A percentile compares a stretch with the other conserved stretches of the same genome.
phyloP scores from a whole-genome alignment of 2,888 invertebrate species.

The Zygogramma bicolorata region DNA sequence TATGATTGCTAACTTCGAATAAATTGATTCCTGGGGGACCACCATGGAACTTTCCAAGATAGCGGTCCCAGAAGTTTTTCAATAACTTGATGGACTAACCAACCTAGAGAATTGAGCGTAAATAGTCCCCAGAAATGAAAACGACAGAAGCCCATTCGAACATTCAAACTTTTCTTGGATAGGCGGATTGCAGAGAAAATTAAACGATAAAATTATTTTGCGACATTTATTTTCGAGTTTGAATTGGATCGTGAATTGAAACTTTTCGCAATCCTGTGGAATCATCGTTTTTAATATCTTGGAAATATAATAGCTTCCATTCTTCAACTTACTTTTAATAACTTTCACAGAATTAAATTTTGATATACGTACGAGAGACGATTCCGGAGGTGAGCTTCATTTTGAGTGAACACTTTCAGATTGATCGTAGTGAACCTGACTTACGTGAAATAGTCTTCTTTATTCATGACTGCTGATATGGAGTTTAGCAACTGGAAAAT shows the following conservation, averaged over 20 bases:
- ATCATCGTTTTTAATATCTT: conserved; percentile 1
- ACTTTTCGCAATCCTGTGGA: background rate
- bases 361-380: too few species aligned
- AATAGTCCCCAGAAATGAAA: conserved; percentile 12
- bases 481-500: too few species aligned
- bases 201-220: conserved; percentile 14
- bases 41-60: conserved; percentile 5
- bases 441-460: too few species aligned
- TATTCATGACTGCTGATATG: too few species aligned
- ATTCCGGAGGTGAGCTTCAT: too few species aligned
- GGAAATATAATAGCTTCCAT: background rate
- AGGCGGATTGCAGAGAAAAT: background rate
- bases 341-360: background rate
- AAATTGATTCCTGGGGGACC: background rate
- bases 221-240: conserved; percentile 12
- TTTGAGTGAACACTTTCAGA: too few species aligned
- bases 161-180: conserved; percentile 14
- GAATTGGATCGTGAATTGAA: conserved; percentile 1
- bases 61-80: conserved; percentile 32
- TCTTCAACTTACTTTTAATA: background rate
- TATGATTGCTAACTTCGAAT: background rate
- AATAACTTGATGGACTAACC: conserved; percentile 36
- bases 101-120: conserved; percentile 14
- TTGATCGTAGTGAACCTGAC: too few species aligned
- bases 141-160: conserved; percentile 3